phyloP scores from a whole-genome alignment of 2,113 vertebrate genomes.

The Nestor notabilis region DNA sequence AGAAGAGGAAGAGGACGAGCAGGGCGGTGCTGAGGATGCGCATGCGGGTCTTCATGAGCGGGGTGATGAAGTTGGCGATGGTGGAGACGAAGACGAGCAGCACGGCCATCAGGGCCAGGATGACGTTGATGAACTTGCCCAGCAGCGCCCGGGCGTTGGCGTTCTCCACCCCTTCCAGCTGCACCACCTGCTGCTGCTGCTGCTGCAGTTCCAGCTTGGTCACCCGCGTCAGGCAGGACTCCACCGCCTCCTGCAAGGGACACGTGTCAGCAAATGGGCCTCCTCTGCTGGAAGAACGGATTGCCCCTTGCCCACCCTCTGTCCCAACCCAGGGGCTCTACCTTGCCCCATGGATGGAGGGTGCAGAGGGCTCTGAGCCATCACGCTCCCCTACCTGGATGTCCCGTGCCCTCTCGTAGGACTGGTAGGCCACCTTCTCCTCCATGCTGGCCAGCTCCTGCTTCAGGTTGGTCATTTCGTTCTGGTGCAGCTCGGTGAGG shows the following conservation, averaged over 20 bases:
- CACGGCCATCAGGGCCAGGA: slow-evolving; percentile 97
- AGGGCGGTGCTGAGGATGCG: slow-evolving; percentile 88
- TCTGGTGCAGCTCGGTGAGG: slow-evolving; percentile 96
- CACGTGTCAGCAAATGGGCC: background rate
- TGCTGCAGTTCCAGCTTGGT: slow-evolving; percentile 98
- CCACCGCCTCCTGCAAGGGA: slow-evolving; percentile 89
- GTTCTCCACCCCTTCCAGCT: slow-evolving; percentile 97
- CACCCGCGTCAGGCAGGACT: slow-evolving; percentile 95
- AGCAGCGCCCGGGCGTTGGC: slow-evolving; percentile 94
- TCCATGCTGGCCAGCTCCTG: slow-evolving; percentile 99
- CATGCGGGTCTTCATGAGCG: slow-evolving; percentile 94
- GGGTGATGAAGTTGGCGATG: slow-evolving; percentile 96
- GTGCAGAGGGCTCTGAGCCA: background rate
- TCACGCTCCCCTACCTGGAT: slow-evolving; percentile 84
- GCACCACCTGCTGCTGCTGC: slow-evolving; percentile 97
- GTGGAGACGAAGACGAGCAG: slow-evolving; percentile 98
- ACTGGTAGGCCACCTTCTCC: slow-evolving; percentile 99
- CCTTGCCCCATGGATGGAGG: fast-evolving
- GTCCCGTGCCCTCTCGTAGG: slow-evolving; percentile 95
- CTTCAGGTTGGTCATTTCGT: slow-evolving; percentile 98
- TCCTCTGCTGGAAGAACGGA: background rate
- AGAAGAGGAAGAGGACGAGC: slow-evolving; percentile 86
- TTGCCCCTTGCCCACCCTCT: no score
- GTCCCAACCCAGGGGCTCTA: background rate
- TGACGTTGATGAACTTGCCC: slow-evolving; percentile 98